Conservation (phyloP, 1,140 invertebrate species). For the Coboldia fuscipes region DNA sequence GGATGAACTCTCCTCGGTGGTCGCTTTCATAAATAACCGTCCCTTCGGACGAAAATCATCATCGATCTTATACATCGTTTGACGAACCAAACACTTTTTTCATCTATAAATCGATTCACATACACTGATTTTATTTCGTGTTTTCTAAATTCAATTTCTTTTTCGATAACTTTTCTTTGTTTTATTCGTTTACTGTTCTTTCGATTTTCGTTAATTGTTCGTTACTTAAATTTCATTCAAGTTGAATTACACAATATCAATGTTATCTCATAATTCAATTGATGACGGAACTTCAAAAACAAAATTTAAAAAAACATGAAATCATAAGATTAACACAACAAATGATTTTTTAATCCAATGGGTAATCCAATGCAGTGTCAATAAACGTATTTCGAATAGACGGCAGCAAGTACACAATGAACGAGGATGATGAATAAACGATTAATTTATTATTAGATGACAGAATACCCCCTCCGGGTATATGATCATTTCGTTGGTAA, state of each 20-base stretch:
- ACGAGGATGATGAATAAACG: neutral
- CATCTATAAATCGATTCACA: neutral
- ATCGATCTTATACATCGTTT: slow-evolving; percentile 6
- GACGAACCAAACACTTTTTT: neutral
- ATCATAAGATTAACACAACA: neutral
- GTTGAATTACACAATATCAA: neutral
- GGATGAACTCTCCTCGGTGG: slow-evolving; percentile 9
- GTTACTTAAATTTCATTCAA: neutral
- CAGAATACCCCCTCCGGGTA: too few relatives aligned
- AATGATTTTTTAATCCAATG: neutral
- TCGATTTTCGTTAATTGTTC: neutral
- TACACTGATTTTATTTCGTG: neutral
- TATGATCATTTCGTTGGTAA: too few relatives aligned
- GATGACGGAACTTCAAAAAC: neutral
- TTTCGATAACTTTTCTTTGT: neutral
- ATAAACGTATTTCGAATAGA: too few relatives aligned
- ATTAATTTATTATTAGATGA: neutral
- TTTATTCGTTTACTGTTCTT: neutral
- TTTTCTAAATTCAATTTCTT: neutral
- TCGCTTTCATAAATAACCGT: slow-evolving; percentile 5
- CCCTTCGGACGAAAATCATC: slow-evolving; percentile 6
- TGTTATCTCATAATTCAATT: neutral
- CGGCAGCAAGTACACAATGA: too few relatives aligned
- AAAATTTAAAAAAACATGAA: neutral
- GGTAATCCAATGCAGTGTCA: too few relatives aligned